Evolutionary conservation across 2,113 vertebrate species (phyloP).

Genomic region (Trematocara nigrifrons): DNA sequence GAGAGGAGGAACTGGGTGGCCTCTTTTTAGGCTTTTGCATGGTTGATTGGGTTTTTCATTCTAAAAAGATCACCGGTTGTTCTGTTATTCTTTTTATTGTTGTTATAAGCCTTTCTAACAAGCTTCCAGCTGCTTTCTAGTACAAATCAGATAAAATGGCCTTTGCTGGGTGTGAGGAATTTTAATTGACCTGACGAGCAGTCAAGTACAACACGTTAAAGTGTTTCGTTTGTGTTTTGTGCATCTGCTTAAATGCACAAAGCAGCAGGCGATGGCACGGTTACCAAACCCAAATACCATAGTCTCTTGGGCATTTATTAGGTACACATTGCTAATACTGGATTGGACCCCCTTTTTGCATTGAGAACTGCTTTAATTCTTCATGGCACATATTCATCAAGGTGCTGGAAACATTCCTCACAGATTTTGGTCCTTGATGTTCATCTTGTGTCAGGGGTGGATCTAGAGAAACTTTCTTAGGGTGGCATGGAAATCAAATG

Average conservation of each 20-base stretch:
- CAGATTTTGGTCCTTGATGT: not conserved
- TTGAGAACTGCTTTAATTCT: not conserved
- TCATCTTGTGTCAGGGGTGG: not conserved
- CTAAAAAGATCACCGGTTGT: not conserved
- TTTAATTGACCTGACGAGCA: not conserved
- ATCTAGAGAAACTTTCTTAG: not conserved
- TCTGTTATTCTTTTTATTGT: not conserved
- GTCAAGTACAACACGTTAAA: not conserved
- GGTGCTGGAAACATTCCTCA: not conserved
- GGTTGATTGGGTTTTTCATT: not conserved
- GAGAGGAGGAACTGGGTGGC: not conserved
- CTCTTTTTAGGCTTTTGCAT: not conserved
- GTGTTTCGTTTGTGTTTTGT: not conserved
- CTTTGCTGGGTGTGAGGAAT: not conserved
- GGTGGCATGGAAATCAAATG: not conserved
- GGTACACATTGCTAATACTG: not conserved
- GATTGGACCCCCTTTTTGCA: not conserved
- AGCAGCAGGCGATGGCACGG: not conserved
- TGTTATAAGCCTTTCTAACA: not conserved
- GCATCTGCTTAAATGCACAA: not conserved
- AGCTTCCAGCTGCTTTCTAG: not conserved
- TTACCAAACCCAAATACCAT: not conserved
- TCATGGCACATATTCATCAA: not conserved
- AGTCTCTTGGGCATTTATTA: not conserved
- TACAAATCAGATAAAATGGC: not conserved